Percentiles rank a stretch among this genome's conserved stretches.
Evolutionary conservation across 2,888 invertebrate species (phyloP).

Genomic region (Brachyopa scutellaris): DNA sequence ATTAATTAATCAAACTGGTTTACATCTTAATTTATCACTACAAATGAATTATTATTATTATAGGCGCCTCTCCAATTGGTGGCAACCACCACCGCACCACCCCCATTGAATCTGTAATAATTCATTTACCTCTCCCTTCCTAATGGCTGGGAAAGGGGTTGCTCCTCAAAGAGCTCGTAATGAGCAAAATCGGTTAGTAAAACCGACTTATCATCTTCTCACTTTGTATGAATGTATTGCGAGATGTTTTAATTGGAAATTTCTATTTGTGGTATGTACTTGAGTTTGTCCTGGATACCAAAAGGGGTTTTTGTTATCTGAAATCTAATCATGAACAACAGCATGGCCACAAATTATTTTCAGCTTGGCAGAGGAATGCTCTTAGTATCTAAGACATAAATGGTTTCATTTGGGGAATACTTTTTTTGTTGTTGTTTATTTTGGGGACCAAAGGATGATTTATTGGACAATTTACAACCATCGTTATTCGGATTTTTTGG

Average conservation of each 20-base stretch:
- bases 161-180: not conserved
- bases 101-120: not conserved
- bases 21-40: constrained; percentile 12
- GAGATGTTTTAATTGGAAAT: not conserved
- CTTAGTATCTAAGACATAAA: no score
- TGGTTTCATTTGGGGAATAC: no score
- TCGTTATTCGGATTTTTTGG: no score
- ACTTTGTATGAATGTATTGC: not conserved
- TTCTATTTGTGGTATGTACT: not conserved
- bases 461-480: no score
- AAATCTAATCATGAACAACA: not conserved
- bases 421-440: no score
- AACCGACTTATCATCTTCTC: constrained; percentile 18
- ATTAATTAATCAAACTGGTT: constrained; percentile 23
- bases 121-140: constrained; percentile 3
- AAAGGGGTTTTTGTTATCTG: not conserved
- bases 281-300: not conserved
- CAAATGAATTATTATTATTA: constrained; percentile 20
- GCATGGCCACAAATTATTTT: no score
- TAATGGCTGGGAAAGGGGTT: not conserved
- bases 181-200: constrained; percentile 7
- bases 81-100: no score
- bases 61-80: no score
- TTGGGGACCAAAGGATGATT: no score
- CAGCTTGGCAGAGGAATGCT: no score